Base-by-base conservation (phyloP, 2,113 vertebrate genomes). In the Oncorhynchus keta region DNA sequence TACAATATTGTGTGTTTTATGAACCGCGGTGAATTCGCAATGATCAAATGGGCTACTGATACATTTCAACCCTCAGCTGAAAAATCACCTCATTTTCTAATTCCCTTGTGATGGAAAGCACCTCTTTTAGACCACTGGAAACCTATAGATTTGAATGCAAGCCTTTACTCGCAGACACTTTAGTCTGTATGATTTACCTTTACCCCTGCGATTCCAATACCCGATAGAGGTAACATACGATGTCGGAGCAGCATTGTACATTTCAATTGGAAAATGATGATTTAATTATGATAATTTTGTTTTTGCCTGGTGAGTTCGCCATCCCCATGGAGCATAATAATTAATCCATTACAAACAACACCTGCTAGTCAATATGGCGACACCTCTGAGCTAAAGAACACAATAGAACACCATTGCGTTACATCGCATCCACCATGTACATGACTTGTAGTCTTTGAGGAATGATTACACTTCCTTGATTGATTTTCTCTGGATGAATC, bases 291-390 rank as follows among this genome's bases (percentile, higher is more conserved):
- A 78, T 86, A 82, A 87, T 81, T 87, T 1, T 2, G 3, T 80
- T 82, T 81, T 78, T 84, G 74, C 79, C 79, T 77, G 24, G 72
- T 67, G 73, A 81, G 82, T 66, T 65, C 28, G 64, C 55, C 13
- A 32, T 79, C 80, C 81, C 86, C 26, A 22, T 1, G 0, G 85
- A 87, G 83, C 79, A 73, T 76, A 62, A 67, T 81, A 88, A 92
- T 89, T 84, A 91, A 90, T 90, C 81, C 83, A 80, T 86, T 86
- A 78, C 71, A 82, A 84, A 79, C 83, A 86, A 82, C 87, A 88
- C 83, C 89, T 90, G 89, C 78, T 89, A 69, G 77, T 83, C 68
- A 75, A 78, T 80, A 84, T 81, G 86, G 57, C 84, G 83, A 87
- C 76, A 83, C 84, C 72, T 83, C 79, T 45, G 81, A 78, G 70